Base-by-base conservation (phyloP, 2,888 invertebrate species). In the Zootermopsis nevadensis region DNA sequence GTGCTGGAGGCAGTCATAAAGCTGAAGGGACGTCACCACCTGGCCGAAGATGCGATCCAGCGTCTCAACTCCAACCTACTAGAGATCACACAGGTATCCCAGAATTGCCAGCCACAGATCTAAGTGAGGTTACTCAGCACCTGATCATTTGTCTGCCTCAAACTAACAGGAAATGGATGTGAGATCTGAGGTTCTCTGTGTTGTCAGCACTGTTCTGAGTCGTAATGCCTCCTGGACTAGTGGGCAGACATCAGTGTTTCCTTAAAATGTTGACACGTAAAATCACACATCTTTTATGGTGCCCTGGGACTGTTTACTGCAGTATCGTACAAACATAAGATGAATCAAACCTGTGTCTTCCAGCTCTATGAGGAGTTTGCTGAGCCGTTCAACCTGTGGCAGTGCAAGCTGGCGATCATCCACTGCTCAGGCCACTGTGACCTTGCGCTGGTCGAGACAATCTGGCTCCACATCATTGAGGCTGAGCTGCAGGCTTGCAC, bases 401-500 rank as follows among this genome's bases (percentile, higher is more conserved):
- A 98, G 90, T 96, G 97, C 89, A 97, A 99, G 90, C 91, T 99
- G 83, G 97, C 97, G 10, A 98, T 99, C 85, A 94, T 99, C 77
- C 96, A 98, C 87, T 98, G 98, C 89, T 98, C 98, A 10, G 97
- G 98, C 24, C 96, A 98, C 89, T 95, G 95, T 87, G 98, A 99
- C 89, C 93, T 94, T 0, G 91, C 95, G 84, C 91, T 98, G 19
- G 95, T 99, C 74, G 97, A 98, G 89, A 94, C 94, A 83, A 95
- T 98, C 81, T 99, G 99, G 98, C 94, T 94, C 85, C 95, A 96
- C 88, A 97, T 99, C 83, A 91, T 95, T 84, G 90, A 92, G 81
- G 88, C 48, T 33, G 86, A 86, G 60, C 79, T 86, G 27, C 53
- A 60, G 2, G 74, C 31, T 0, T 81, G 82, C 31, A 89, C 91